Percentiles rank a stretch among this genome's conserved stretches.
phyloP scores from a whole-genome alignment of 1,140 invertebrate species.

The Sitobion miscanthi region DNA sequence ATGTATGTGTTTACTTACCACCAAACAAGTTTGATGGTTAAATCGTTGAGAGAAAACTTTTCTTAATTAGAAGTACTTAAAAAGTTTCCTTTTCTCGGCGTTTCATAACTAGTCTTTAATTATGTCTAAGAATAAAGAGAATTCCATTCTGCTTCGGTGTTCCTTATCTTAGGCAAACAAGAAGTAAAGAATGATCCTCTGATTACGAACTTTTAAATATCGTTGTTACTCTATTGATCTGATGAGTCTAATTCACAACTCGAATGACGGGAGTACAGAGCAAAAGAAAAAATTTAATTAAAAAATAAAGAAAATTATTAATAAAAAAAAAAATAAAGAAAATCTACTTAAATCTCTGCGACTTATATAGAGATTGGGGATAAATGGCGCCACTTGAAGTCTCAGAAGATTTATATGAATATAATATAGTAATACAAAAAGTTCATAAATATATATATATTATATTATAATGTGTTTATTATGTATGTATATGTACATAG shows the following conservation, averaged over 20 bases:
- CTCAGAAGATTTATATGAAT: not conserved
- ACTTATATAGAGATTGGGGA: not conserved
- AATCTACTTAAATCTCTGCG: not conserved
- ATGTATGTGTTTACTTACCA: not conserved
- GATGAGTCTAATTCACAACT: conserved; percentile 19
- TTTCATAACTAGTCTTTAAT: conserved; percentile 45
- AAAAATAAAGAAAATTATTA: not conserved
- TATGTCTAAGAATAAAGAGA: not conserved
- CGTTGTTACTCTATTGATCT: not conserved
- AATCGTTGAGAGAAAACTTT: conserved; percentile 22
- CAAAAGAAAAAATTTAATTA: not conserved
- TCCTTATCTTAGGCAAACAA: conserved; percentile 19
- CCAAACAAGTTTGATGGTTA: conserved; percentile 23
- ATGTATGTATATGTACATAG: no score
- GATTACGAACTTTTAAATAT: conserved; percentile 13
- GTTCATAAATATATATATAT: not conserved
- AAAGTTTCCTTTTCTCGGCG: conserved; percentile 14
- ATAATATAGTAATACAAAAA: not conserved
- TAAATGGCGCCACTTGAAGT: not conserved
- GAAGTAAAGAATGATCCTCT: not conserved
- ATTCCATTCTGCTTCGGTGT: not conserved
- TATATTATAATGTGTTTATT: no score
- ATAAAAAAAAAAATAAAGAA: not conserved
- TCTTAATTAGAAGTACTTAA: conserved; percentile 49
- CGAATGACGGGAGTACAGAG: not conserved